Evolutionary conservation across 1,140 invertebrate genomes (phyloP).

Genomic region (Tetragonula clypearis): DNA sequence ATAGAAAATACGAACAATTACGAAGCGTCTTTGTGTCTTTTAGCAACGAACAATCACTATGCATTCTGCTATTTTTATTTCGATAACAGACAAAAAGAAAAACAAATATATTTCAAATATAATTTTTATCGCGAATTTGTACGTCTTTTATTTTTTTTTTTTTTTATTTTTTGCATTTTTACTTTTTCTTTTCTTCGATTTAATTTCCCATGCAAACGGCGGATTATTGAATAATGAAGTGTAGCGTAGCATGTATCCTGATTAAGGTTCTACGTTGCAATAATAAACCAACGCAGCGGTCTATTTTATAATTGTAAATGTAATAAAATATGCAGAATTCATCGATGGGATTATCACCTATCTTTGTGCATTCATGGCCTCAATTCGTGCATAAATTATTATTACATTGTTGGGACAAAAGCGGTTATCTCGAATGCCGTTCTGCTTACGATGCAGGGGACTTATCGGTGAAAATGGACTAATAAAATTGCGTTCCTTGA

Average conservation of each 20-base stretch:
- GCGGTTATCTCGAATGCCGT: conserved; percentile 12
- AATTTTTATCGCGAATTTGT: neutral
- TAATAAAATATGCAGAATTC: conserved; percentile 75
- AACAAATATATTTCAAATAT: neutral
- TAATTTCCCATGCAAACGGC: conserved; percentile 44
- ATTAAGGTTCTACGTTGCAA: conserved; percentile 68
- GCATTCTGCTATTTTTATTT: neutral
- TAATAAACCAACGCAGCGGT: conserved; percentile 63
- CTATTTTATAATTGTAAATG: conserved; percentile 67
- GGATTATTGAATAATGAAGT: conserved; percentile 37
- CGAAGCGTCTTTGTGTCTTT: conserved; percentile 1
- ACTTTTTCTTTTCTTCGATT: neutral
- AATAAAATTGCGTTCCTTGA: neutral
- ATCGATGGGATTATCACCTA: conserved; percentile 54
- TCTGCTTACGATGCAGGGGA: conserved; percentile 6
- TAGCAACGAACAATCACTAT: neutral
- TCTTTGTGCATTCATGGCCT: conserved; percentile 57
- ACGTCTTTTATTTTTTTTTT: neutral
- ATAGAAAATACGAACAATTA: conserved; percentile 2
- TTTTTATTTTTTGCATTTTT: neutral
- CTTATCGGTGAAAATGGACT: neutral
- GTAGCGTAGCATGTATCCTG: conserved; percentile 21
- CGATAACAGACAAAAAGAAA: too few relatives aligned
- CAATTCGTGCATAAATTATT: conserved; percentile 67
- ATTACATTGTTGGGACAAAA: conserved; percentile 53